Percentiles rank a stretch among this genome's conserved stretches.
phyloP scores from a whole-genome alignment of 2,888 invertebrate genomes.

The Epinotia brunnichana region DNA sequence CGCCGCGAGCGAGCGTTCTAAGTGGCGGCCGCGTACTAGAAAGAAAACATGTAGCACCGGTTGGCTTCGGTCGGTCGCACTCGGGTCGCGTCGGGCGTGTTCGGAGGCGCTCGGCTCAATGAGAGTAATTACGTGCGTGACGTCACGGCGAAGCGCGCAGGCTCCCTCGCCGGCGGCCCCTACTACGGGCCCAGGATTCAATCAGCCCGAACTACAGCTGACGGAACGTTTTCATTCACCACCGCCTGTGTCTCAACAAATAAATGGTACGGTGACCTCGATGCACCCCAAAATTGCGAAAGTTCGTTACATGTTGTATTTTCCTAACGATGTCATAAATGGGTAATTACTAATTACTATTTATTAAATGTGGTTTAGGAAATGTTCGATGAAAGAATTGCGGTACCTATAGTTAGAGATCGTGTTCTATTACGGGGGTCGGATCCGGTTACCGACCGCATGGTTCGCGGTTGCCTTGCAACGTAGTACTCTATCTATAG shows the following conservation, averaged over 20 bases:
- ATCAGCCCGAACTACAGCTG: slow-evolving; percentile 35
- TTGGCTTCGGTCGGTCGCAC: slow-evolving; percentile 70
- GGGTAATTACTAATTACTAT: background rate
- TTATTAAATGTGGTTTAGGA: slow-evolving; percentile 22
- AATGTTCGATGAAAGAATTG: slow-evolving; percentile 28
- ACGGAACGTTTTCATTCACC: slow-evolving; percentile 33
- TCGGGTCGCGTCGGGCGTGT: slow-evolving; percentile 64
- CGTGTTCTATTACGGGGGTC: background rate
- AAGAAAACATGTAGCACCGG: slow-evolving; percentile 75
- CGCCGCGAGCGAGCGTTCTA: slow-evolving; percentile 62
- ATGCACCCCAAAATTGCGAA: background rate
- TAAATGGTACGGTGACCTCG: background rate
- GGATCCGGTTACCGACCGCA: slow-evolving; percentile 21
- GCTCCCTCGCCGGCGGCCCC: slow-evolving; percentile 54
- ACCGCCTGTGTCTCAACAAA: background rate
- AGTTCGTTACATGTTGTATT: slow-evolving; percentile 2
- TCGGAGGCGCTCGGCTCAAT: slow-evolving; percentile 70
- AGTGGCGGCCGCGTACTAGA: slow-evolving; percentile 78
- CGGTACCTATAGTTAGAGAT: background rate
- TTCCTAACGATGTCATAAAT: slow-evolving; percentile 8
- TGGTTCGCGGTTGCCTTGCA: background rate
- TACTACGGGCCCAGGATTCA: slow-evolving; percentile 39
- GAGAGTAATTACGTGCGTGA: slow-evolving; percentile 72
- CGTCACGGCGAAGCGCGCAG: slow-evolving; percentile 63
- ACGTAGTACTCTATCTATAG: slow-evolving; percentile 1